Percentiles rank a stretch among this genome's conserved stretches.
Conservation (phyloP, 2,113 vertebrate genomes). For the Gymnorhina tibicen region DNA sequence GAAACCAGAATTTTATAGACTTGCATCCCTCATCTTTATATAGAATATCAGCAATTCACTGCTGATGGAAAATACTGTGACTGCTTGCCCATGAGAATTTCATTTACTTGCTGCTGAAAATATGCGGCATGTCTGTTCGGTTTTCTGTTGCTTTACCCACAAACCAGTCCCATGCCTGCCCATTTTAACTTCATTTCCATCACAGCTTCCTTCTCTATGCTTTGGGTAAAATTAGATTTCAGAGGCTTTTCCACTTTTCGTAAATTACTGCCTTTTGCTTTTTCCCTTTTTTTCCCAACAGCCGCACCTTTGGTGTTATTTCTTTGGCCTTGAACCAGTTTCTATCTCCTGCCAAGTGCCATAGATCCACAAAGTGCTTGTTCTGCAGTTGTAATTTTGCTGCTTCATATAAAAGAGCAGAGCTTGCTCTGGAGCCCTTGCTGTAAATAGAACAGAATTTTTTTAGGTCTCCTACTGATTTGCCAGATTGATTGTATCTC, state of each 20-base stretch:
- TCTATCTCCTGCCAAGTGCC: slow-evolving; percentile 47
- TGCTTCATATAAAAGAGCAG: slow-evolving; percentile 61
- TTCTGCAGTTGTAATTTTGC: slow-evolving; percentile 70
- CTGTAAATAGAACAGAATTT: slow-evolving; percentile 71
- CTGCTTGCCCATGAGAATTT: background rate
- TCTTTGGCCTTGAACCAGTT: slow-evolving; percentile 69
- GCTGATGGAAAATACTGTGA: background rate
- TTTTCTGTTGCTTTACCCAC: background rate
- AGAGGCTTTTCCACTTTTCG: background rate
- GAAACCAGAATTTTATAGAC: background rate
- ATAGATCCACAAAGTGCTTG: slow-evolving; percentile 67
- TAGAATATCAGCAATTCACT: background rate
- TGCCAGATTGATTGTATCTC: slow-evolving; percentile 61
- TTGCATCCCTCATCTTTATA: background rate
- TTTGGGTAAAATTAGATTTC: slow-evolving; percentile 10
- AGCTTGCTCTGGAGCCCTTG: slow-evolving; percentile 44
- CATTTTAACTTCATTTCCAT: background rate
- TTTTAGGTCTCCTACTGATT: slow-evolving; percentile 57
- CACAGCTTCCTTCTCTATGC: background rate
- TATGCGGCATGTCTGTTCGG: background rate
- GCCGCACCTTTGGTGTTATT: slow-evolving; percentile 17
- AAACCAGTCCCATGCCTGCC: background rate
- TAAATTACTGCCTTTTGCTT: background rate
- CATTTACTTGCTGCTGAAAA: background rate
- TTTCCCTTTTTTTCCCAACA: background rate